These are phyloP conservation scores for Gila orcuttii DNA, from an alignment of 2,113 vertebrate genomes.

Conservation along the genomic window DNA sequence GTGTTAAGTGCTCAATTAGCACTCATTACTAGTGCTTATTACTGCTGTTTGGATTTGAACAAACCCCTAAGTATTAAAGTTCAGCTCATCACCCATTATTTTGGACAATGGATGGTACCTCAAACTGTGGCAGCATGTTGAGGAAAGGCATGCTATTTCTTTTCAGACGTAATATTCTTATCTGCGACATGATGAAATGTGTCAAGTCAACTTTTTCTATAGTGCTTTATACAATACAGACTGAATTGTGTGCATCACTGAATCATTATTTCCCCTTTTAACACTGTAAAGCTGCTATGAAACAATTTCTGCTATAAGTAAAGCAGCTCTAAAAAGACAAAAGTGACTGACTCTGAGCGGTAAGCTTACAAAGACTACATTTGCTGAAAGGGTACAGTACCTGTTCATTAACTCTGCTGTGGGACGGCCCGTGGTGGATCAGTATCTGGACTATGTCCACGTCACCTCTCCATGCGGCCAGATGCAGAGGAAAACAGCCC, in stretches of 20 bases:
- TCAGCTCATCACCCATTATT: background rate
- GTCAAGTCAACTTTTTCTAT: no score
- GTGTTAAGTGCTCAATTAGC: background rate
- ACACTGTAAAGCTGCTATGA: no score
- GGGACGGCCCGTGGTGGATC: constrained; percentile 90
- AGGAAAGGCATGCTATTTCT: background rate
- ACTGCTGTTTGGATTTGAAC: background rate
- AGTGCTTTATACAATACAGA: no score
- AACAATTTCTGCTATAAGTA: no score
- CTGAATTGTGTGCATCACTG: no score
- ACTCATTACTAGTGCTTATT: background rate
- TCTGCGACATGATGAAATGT: background rate
- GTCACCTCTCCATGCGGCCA: constrained; percentile 96
- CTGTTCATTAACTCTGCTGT: constrained; percentile 95
- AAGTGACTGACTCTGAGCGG: background rate
- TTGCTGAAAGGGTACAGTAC: constrained; percentile 64
- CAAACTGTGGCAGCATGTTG: background rate
- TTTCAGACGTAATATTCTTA: background rate
- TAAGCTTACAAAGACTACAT: background rate
- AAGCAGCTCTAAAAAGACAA: no score
- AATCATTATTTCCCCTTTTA: no score
- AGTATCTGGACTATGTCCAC: constrained; percentile 97
- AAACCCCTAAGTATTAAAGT: background rate
- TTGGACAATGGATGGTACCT: background rate
- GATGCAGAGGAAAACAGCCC: constrained; percentile 95